These are phyloP conservation scores for Pseudotriccus pelzelni DNA, from an alignment of 2,797 vertebrate genomes.

Conservation along the genomic window DNA sequence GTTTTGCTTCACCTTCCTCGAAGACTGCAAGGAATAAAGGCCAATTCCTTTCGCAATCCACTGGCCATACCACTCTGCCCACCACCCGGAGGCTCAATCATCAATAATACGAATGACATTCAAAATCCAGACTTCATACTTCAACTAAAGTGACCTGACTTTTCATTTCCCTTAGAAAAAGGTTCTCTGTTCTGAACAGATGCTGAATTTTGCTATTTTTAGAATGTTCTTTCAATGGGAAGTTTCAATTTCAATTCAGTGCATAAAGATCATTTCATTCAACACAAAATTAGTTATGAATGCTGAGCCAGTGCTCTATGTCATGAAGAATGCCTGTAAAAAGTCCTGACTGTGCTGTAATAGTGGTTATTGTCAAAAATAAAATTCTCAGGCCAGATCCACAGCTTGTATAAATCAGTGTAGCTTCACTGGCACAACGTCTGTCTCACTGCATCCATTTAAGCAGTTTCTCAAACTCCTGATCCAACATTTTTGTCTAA, in stretches of 20 bases:
- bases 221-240: background rate
- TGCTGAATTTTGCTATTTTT: background rate
- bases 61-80: background rate
- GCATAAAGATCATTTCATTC: background rate
- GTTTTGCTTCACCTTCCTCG: background rate
- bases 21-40: background rate
- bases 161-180: background rate
- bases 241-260: background rate
- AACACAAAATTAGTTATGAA: background rate
- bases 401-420: background rate
- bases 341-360: conserved; percentile 11
- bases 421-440: background rate
- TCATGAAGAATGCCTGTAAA: background rate
- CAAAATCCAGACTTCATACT: background rate
- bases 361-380: background rate
- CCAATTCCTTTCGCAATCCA: background rate
- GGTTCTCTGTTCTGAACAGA: background rate
- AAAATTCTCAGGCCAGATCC: conserved; percentile 3
- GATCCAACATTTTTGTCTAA: background rate
- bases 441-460: background rate
- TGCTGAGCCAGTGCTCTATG: background rate
- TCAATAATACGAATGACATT: background rate
- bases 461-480: background rate
- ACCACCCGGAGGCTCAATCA: background rate
- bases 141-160: background rate